These are phyloP conservation scores for Maccullochella peelii DNA, from an alignment of 2,113 vertebrate species.

Conservation along the genomic window DNA sequence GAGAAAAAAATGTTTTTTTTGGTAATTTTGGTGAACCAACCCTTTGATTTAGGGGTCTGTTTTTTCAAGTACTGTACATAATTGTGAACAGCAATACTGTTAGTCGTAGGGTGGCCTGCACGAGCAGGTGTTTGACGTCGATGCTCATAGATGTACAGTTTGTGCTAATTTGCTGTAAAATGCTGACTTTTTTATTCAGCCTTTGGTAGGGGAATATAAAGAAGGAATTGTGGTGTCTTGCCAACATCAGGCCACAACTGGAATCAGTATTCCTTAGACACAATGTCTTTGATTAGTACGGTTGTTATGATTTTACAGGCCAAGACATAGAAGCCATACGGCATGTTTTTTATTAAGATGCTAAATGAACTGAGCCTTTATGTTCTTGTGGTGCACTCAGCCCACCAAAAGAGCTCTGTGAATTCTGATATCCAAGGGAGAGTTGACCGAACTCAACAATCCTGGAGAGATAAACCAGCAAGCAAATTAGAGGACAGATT, in stretches of 20 bases:
- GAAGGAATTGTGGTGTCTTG: slow-evolving; percentile 48
- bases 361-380: slow-evolving; percentile 77
- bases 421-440: slow-evolving; percentile 63
- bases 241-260: slow-evolving; percentile 67
- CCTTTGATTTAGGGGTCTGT: slow-evolving; percentile 6
- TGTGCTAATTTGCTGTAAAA: slow-evolving; percentile 66
- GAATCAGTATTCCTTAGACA: slow-evolving; percentile 70
- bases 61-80: slow-evolving; percentile 25
- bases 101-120: slow-evolving; percentile 23
- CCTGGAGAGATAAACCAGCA: slow-evolving; percentile 56
- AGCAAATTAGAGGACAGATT: slow-evolving; percentile 53
- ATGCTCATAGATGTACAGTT: slow-evolving; percentile 33
- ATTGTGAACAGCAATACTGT: slow-evolving; percentile 43
- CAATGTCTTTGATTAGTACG: slow-evolving; percentile 74
- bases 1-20: neutral
- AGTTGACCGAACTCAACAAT: slow-evolving; percentile 50
- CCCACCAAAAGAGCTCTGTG: slow-evolving; percentile 72
- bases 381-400: slow-evolving; percentile 62
- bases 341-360: slow-evolving; percentile 78
- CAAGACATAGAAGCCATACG: slow-evolving; percentile 67
- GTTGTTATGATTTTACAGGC: slow-evolving; percentile 74
- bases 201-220: slow-evolving; percentile 58
- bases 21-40: neutral
- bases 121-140: slow-evolving; percentile 70
- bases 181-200: slow-evolving; percentile 41